Percentiles rank a stretch among this genome's conserved stretches.
Conservation (phyloP, 2,888 invertebrate species). For the Girardia tigrina region DNA sequence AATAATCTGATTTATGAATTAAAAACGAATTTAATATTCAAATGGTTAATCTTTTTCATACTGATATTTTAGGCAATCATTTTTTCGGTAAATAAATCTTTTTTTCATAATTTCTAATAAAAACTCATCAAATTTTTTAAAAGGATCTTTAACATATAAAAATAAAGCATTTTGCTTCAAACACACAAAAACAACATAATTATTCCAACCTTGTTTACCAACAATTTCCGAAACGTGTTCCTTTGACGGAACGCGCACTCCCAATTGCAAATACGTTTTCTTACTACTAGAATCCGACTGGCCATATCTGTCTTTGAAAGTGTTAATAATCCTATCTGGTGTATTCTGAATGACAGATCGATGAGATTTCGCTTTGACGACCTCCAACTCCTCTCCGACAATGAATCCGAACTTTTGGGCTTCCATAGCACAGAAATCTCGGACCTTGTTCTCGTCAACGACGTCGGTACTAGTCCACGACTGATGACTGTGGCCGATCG, state of each 20-base stretch:
- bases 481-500: neutral
- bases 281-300: conserved; percentile 32
- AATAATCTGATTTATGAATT: too few species aligned
- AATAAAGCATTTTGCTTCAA: neutral
- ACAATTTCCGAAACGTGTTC: conserved; percentile 34
- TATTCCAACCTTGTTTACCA: conserved; percentile 34
- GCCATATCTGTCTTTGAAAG: conserved; percentile 32
- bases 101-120: too few species aligned
- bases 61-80: too few species aligned
- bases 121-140: too few species aligned
- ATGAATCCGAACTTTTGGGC: conserved; percentile 32
- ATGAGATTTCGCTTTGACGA: conserved; percentile 32
- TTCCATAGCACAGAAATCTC: neutral
- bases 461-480: neutral
- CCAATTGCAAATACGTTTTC: conserved; percentile 29
- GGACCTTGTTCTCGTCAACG: neutral
- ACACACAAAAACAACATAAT: too few species aligned
- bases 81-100: too few species aligned
- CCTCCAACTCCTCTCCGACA: conserved; percentile 30
- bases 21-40: too few species aligned
- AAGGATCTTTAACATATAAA: too few species aligned
- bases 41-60: too few species aligned
- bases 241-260: conserved; percentile 28
- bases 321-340: conserved; percentile 5
- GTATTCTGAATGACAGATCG: conserved; percentile 29